A percentile compares a stretch with the other conserved stretches of the same genome.
phyloP scores from a whole-genome alignment of 2,888 invertebrate species.

The Sinelater perroti region DNA sequence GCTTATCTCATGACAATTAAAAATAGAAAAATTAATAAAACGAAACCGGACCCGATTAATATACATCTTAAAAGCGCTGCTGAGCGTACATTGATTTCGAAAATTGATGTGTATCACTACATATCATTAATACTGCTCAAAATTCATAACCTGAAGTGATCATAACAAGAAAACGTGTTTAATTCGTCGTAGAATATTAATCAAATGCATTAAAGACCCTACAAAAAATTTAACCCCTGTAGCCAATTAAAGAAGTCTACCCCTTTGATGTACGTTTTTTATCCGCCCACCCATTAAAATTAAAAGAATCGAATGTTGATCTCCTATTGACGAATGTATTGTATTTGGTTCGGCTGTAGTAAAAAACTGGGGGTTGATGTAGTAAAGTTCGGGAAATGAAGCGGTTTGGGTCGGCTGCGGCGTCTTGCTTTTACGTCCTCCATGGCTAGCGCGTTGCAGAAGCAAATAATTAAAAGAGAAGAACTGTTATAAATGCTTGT shows the following conservation, averaged over 20 bases:
- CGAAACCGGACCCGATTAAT: no score
- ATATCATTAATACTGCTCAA: constrained; percentile 17
- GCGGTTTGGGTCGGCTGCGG: no score
- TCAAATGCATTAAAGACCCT: constrained; percentile 19
- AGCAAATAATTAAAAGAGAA: constrained; percentile 14
- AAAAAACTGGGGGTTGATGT: no score
- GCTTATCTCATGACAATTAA: no score
- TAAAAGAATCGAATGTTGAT: constrained; percentile 2
- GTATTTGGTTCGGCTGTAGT: no score
- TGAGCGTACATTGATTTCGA: background rate
- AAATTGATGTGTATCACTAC: constrained; percentile 13
- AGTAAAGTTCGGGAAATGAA: no score
- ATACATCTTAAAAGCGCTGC: no score
- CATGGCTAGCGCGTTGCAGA: constrained; percentile 3
- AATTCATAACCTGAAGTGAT: constrained; percentile 22
- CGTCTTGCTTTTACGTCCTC: no score
- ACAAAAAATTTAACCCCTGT: constrained; percentile 22
- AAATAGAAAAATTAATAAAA: no score
- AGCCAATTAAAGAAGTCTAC: constrained; percentile 27
- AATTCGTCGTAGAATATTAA: constrained; percentile 29
- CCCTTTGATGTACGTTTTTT: constrained; percentile 27
- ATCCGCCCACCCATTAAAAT: constrained; percentile 23
- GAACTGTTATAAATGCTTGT: constrained; percentile 24
- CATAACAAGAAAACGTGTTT: constrained; percentile 20
- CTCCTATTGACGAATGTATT: no score